Percentiles rank a stretch among this genome's conserved stretches.
phyloP scores from a whole-genome alignment of 2,888 invertebrate genomes.

The Zonitis immaculata region DNA sequence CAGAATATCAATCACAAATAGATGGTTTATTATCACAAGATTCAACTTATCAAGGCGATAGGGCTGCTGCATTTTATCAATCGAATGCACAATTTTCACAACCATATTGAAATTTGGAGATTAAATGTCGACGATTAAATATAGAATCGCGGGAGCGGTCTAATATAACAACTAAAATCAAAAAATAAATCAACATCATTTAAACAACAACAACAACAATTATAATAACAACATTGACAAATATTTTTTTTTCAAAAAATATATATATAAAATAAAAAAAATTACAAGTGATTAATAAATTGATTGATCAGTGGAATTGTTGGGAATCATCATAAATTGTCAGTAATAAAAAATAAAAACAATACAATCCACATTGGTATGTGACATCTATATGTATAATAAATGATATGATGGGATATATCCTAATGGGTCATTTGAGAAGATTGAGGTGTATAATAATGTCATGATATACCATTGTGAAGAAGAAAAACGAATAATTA shows the following conservation, averaged over 20 bases:
- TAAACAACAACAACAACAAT: neutral
- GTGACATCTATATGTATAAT: conserved; percentile 27
- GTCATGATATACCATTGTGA: conserved; percentile 18
- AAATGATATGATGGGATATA: neutral
- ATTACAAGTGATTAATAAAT: conserved; percentile 44
- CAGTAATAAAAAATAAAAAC: conserved; percentile 37
- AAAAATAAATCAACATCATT: neutral
- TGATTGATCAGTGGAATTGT: conserved; percentile 31
- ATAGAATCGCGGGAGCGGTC: conserved; percentile 45
- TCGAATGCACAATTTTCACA: conserved; percentile 61
- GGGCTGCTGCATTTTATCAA: conserved; percentile 55
- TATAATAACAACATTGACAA: neutral
- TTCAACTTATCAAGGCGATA: conserved; percentile 51
- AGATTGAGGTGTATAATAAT: conserved; percentile 11
- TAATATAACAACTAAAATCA: conserved; percentile 15
- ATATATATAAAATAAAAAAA: no score
- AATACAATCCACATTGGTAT: conserved; percentile 37
- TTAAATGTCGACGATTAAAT: neutral
- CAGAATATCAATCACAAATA: conserved; percentile 89
- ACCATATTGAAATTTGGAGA: conserved; percentile 56
- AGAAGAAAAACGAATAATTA: conserved; percentile 14
- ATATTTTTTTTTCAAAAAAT: no score
- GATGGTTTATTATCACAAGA: conserved; percentile 91
- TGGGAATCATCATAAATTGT: conserved; percentile 29
- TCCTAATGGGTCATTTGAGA: conserved; percentile 14